Evolutionary conservation across 2,888 invertebrate genomes (phyloP).

Genomic region (Tachina grossa): DNA sequence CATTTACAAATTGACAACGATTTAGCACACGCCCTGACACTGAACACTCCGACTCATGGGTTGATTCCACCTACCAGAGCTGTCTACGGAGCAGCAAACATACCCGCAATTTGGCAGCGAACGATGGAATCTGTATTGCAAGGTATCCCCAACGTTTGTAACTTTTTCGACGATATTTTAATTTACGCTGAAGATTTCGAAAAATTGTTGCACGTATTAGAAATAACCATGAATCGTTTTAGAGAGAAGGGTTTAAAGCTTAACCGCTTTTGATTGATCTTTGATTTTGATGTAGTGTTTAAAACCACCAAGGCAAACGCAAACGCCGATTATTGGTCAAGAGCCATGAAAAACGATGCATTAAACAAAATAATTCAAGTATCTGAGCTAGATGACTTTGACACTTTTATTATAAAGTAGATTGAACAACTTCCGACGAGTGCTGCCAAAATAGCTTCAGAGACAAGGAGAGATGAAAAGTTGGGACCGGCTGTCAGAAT

Average conservation of each 20-base stretch:
- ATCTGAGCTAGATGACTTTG: no score
- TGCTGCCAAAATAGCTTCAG: no score
- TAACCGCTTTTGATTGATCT: neutral
- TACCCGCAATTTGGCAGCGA: conserved; percentile 41
- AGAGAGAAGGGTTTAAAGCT: conserved; percentile 1
- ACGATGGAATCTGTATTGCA: conserved; percentile 42
- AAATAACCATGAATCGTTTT: neutral
- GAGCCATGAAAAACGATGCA: no score
- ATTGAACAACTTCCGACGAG: no score
- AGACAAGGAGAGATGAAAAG: no score
- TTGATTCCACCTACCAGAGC: conserved; percentile 38
- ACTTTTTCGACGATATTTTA: conserved; percentile 20
- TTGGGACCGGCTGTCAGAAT: no score
- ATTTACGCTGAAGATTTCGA: conserved; percentile 23
- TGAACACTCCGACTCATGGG: conserved; percentile 37
- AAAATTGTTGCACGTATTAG: neutral
- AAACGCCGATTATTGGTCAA: no score
- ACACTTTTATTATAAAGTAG: no score
- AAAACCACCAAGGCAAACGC: no score
- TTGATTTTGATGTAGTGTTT: no score
- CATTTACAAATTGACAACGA: conserved; percentile 40
- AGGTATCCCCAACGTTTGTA: neutral
- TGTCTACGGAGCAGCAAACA: neutral
- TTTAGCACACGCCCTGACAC: conserved; percentile 32
- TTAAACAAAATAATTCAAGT: no score